These are phyloP conservation scores for Ovis aries DNA, from an alignment of 2,113 vertebrate species.

Conservation along the genomic window DNA sequence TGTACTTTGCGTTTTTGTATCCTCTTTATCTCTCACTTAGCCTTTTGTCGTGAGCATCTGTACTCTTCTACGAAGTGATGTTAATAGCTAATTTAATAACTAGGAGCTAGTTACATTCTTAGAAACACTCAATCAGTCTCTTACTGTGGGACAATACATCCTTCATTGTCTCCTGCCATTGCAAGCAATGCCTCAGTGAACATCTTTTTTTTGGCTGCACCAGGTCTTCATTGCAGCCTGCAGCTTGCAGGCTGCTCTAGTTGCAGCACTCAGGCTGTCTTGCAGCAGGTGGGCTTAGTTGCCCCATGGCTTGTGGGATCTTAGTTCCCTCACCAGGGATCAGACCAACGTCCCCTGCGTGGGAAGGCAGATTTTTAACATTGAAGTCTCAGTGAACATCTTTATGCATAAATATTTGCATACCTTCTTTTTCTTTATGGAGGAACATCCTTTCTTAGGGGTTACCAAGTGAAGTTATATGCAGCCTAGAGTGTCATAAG, in stretches of 20 bases:
- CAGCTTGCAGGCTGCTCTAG: not conserved
- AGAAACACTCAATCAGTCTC: not conserved
- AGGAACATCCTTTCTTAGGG: not conserved
- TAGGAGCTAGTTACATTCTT: not conserved
- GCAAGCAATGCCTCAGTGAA: not conserved
- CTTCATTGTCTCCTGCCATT: not conserved
- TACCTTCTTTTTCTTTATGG: not conserved
- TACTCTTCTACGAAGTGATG: not conserved
- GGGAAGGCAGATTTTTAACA: not conserved
- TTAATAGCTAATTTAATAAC: not conserved
- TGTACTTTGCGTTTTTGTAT: not conserved
- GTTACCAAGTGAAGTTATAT: not conserved
- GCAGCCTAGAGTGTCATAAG: not conserved
- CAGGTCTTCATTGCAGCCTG: not conserved
- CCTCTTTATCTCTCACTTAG: not conserved
- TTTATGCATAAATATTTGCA: not conserved
- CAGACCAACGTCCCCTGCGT: accelerated
- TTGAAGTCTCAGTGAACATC: not conserved
- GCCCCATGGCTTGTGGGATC: not conserved
- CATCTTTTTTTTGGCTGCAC: not conserved
- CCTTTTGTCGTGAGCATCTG: not conserved
- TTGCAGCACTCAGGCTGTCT: not conserved
- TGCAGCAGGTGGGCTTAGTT: not conserved
- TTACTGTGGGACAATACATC: not conserved
- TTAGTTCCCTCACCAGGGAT: not conserved